These are phyloP conservation scores for Antrozous pallidus DNA, from an alignment of 2,797 vertebrate genomes.

Conservation along the genomic window DNA sequence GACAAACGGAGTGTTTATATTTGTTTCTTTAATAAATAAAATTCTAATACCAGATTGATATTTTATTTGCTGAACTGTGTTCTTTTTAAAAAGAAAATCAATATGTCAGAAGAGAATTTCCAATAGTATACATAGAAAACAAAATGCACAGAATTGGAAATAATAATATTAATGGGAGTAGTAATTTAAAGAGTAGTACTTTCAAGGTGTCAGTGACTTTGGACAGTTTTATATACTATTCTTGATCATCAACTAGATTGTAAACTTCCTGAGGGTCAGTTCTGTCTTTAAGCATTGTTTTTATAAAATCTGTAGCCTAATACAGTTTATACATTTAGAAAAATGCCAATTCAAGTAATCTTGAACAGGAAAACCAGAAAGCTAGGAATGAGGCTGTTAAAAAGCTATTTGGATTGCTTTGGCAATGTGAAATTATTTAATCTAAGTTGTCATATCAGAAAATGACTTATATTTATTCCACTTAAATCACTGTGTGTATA, in stretches of 20 bases:
- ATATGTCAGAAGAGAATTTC: neutral
- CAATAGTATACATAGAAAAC: neutral
- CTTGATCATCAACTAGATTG: neutral
- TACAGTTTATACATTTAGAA: neutral
- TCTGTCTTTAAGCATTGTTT: neutral
- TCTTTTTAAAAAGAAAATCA: slow-evolving; percentile 14
- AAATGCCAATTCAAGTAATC: neutral
- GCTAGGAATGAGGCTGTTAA: neutral
- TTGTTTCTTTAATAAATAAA: neutral
- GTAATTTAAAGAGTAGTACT: slow-evolving; percentile 4
- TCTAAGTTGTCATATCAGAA: neutral
- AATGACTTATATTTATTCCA: neutral
- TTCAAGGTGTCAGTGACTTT: neutral
- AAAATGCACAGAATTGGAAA: neutral
- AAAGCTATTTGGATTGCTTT: neutral
- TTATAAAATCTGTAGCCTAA: neutral
- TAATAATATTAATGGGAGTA: neutral
- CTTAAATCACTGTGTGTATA: neutral
- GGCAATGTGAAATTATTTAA: neutral
- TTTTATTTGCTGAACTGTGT: neutral
- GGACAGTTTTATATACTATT: neutral
- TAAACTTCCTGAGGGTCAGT: neutral
- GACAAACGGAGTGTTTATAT: neutral
- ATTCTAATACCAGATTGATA: neutral
- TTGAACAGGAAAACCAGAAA: neutral